Conservation (phyloP, 2,888 invertebrate species). For the Ephialtes manifestator region DNA sequence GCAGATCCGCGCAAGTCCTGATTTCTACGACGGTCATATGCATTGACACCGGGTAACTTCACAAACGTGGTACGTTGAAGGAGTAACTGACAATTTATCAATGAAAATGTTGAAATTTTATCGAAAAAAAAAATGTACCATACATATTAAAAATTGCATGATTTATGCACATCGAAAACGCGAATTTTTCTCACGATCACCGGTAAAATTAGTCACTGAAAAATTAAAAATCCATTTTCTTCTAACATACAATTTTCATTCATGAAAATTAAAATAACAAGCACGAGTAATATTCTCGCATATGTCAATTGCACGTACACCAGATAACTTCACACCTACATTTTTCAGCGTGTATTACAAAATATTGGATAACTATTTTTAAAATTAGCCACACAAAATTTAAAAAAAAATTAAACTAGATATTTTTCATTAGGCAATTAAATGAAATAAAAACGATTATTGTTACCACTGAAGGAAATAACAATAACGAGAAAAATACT, state of each 20-base stretch:
- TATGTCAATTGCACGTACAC: neutral
- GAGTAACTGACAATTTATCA: neutral
- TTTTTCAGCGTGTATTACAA: neutral
- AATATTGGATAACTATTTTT: neutral
- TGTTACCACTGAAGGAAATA: too few relatives aligned
- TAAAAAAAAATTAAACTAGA: neutral
- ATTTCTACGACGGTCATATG: neutral
- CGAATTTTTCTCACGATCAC: neutral
- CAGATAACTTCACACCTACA: conserved; percentile 7
- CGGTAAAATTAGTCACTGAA: neutral
- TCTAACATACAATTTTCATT: neutral
- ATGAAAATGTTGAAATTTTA: too few relatives aligned
- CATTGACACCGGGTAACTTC: conserved; percentile 16
- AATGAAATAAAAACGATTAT: too few relatives aligned
- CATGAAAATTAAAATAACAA: neutral
- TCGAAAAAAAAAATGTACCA: neutral
- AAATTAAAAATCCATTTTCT: neutral
- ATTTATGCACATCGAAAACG: neutral
- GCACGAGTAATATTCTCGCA: neutral
- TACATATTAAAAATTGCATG: neutral
- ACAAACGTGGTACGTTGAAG: conserved; percentile 7
- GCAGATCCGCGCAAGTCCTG: conserved; percentile 5
- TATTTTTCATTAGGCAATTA: neutral
- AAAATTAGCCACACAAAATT: too few relatives aligned
- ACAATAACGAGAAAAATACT: too few relatives aligned